Percentiles rank a stretch among this genome's conserved stretches.
Conservation (phyloP, 1,140 invertebrate species). For the Ylistrum balloti region DNA sequence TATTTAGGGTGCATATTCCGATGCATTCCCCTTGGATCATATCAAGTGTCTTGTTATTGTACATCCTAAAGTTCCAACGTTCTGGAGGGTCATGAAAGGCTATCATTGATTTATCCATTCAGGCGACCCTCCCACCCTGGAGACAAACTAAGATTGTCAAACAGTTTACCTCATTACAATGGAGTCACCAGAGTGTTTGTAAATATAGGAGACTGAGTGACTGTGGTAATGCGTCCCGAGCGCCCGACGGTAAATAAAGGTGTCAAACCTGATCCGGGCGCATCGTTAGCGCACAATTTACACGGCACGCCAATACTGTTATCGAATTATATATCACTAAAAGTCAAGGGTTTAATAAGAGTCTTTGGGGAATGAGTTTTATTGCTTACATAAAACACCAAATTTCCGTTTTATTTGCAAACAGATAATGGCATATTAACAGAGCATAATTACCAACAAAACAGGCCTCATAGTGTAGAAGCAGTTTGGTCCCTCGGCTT, state of each 20-base stretch:
- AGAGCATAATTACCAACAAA: not conserved
- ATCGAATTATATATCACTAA: conserved; percentile 17
- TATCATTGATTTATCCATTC: not conserved
- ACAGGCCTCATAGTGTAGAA: not conserved
- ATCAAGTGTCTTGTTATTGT: too few relatives aligned
- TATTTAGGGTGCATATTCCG: too few relatives aligned
- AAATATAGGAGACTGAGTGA: not conserved
- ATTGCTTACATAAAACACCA: conserved; percentile 34
- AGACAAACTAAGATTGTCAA: not conserved
- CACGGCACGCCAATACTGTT: not conserved
- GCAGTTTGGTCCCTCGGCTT: not conserved
- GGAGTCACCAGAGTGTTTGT: conserved; percentile 7
- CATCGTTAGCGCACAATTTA: conserved; percentile 19
- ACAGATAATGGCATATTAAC: conserved; percentile 35
- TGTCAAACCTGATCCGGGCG: conserved; percentile 1
- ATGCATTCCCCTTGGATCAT: too few relatives aligned
- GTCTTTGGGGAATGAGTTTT: conserved; percentile 25
- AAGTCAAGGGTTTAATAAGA: conserved; percentile 29
- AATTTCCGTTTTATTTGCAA: conserved; percentile 29
- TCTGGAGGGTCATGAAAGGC: not conserved
- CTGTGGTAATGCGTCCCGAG: not conserved
- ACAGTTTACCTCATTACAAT: not conserved
- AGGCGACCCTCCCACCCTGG: not conserved
- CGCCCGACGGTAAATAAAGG: not conserved
- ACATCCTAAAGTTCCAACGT: too few relatives aligned